A percentile compares a stretch with the other conserved stretches of the same genome.
phyloP scores from a whole-genome alignment of 2,113 vertebrate species.

The Chaetodon trifascialis region DNA sequence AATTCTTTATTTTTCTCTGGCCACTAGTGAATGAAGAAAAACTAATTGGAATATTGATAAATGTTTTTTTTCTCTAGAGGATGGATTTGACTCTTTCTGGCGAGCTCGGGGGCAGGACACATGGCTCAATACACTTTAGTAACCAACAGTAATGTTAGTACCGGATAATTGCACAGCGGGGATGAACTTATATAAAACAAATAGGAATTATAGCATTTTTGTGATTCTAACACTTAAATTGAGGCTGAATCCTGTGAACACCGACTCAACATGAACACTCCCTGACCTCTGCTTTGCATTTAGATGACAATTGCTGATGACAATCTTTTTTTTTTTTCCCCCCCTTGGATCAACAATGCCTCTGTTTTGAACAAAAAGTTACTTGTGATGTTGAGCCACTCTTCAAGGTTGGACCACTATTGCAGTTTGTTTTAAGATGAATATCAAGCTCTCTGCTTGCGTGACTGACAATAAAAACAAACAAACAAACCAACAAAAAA shows the following conservation, averaged over 20 bases:
- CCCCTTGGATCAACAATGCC: conserved; percentile 5
- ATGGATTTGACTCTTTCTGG: neutral
- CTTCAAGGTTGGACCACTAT: conserved; percentile 20
- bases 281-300: conserved; percentile 43
- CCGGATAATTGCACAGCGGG: neutral
- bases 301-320: conserved; percentile 19
- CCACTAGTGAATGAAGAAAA: neutral
- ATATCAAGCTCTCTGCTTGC: neutral
- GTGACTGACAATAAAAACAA: conserved; percentile 2
- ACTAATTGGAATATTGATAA: neutral
- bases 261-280: neutral
- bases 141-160: neutral
- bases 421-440: conserved; percentile 20
- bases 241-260: neutral
- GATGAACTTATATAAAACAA: conserved; percentile 1
- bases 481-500: conserved; percentile 1
- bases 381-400: conserved; percentile 13
- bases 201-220: neutral
- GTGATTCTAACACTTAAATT: neutral
- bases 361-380: conserved; percentile 4
- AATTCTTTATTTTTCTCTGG: neutral
- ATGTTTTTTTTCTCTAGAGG: too few relatives aligned
- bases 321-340: neutral
- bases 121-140: too few relatives aligned
- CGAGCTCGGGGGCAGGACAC: neutral